Conservation (phyloP, 2,797 vertebrate genomes). For the Propithecus perrieri region DNA sequence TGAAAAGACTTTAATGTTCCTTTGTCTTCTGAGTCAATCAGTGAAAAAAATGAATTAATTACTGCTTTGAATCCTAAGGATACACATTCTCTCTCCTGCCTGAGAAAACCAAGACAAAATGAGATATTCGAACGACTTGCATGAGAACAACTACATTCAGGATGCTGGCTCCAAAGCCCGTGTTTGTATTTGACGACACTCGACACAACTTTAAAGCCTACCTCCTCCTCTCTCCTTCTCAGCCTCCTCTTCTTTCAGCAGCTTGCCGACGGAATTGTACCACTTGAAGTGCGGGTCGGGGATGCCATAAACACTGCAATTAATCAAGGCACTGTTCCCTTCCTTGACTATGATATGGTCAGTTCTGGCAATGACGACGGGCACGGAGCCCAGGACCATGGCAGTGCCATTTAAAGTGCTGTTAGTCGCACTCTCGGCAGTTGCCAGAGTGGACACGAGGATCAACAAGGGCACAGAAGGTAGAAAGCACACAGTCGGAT, state of each 20-base stretch:
- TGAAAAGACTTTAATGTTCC: background rate
- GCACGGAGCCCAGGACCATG: slow-evolving; percentile 84
- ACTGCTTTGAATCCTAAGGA: background rate
- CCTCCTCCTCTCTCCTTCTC: slow-evolving; percentile 83
- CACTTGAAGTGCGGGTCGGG: slow-evolving; percentile 93
- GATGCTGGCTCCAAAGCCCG: background rate
- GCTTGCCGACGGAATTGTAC: slow-evolving; percentile 94
- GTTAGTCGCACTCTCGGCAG: slow-evolving; percentile 82
- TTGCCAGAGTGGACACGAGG: slow-evolving; percentile 80
- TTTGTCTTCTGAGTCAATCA: slow-evolving; percentile 34
- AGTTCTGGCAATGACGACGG: slow-evolving; percentile 86
- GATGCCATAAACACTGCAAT: slow-evolving; percentile 94
- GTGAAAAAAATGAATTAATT: background rate
- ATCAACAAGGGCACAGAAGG: slow-evolving; percentile 86
- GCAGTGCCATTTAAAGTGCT: slow-evolving; percentile 85
- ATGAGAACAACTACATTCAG: background rate
- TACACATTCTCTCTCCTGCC: background rate
- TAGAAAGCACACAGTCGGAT: slow-evolving; percentile 79
- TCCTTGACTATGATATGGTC: slow-evolving; percentile 96
- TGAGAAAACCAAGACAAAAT: background rate
- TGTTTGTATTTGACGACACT: background rate
- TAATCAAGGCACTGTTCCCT: slow-evolving; percentile 94
- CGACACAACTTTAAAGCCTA: slow-evolving; percentile 79
- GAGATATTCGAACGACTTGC: background rate
- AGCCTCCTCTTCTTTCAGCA: slow-evolving; percentile 87